These are phyloP conservation scores for Catamblyrhynchus diadema DNA, from an alignment of 2,797 vertebrate genomes.

Conservation along the genomic window DNA sequence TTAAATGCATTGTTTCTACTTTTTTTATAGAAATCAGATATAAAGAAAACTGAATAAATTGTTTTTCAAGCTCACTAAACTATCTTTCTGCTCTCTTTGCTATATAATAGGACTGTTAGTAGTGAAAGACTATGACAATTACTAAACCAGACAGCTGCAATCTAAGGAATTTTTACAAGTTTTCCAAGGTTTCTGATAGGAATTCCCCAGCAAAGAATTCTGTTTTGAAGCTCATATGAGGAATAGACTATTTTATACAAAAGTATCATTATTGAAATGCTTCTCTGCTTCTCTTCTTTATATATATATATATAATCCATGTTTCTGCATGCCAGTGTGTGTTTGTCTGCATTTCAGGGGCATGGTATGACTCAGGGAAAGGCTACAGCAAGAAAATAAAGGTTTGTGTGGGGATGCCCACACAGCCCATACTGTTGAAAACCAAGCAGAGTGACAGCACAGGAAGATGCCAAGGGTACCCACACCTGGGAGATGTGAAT, in stretches of 20 bases:
- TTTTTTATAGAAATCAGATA: neutral
- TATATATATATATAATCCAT: neutral
- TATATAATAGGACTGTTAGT: neutral
- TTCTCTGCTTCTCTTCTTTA: neutral
- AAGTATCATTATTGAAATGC: neutral
- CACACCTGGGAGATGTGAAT: neutral
- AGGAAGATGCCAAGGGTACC: neutral
- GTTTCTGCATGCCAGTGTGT: neutral
- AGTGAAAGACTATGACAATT: neutral
- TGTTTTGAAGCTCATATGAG: constrained; percentile 22
- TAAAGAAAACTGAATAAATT: neutral
- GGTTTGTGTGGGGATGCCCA: neutral
- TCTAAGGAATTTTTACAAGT: constrained; percentile 54
- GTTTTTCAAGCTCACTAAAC: constrained; percentile 14
- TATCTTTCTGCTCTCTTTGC: neutral
- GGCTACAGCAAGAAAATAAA: neutral
- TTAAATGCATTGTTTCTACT: neutral
- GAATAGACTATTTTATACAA: neutral
- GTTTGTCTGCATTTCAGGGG: neutral
- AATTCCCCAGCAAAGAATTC: constrained; percentile 34
- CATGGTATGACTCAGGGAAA: neutral
- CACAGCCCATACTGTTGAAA: neutral
- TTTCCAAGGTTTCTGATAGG: constrained; percentile 51
- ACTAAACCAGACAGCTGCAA: constrained; percentile 52
- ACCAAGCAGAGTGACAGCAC: neutral